These are phyloP conservation scores for Anthopleura sola DNA, from an alignment of 64 coral and sea anemone genomes.

Conservation along the genomic window DNA sequence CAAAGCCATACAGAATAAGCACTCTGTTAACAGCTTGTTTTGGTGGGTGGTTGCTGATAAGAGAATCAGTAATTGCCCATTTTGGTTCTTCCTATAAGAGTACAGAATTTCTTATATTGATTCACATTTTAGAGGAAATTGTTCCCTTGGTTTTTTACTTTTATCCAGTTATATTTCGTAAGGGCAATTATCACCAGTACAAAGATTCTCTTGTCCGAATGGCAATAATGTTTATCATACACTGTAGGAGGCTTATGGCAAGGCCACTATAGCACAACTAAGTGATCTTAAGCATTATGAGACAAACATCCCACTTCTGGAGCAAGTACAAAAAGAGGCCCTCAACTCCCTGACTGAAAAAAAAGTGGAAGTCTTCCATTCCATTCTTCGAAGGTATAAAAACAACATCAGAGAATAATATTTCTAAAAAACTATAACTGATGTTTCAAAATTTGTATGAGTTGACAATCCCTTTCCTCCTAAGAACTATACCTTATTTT, in stretches of 20 bases:
- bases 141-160: conserved; percentile 35
- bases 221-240: conserved; percentile 22
- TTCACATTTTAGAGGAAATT: conserved; percentile 31
- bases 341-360: too few species aligned
- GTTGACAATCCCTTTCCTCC: too few species aligned
- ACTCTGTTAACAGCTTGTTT: conserved; percentile 21
- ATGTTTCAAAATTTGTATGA: too few species aligned
- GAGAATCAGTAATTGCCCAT: background rate
- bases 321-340: too few species aligned
- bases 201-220: background rate
- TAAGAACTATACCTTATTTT: too few species aligned
- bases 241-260: conserved; percentile 29
- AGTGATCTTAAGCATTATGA: too few species aligned
- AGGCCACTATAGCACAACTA: conserved; percentile 38
- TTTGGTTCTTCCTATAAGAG: conserved; percentile 24
- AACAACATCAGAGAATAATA: too few species aligned
- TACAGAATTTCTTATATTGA: conserved; percentile 16
- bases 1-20: background rate
- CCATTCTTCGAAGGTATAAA: too few species aligned
- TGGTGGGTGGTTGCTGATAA: conserved; percentile 29
- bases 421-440: too few species aligned
- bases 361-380: too few species aligned
- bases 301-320: background rate
- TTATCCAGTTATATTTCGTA: conserved; percentile 18
- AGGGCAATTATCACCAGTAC: background rate